These are phyloP conservation scores for Synodontis membranacea DNA, from an alignment of 2,113 vertebrate species.

Conservation along the genomic window DNA sequence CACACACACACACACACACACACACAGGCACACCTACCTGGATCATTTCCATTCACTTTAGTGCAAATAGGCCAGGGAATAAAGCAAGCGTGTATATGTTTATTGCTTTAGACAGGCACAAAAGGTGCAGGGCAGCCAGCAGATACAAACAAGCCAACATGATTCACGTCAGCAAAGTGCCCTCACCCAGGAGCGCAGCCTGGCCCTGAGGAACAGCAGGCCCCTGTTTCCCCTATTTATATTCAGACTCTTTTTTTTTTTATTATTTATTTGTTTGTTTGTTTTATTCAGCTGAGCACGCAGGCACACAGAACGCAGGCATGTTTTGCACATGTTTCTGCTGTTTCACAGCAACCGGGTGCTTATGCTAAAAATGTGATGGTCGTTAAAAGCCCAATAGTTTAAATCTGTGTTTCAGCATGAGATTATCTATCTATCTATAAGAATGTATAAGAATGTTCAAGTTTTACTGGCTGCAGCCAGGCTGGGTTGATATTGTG, in stretches of 20 bases:
- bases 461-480: neutral
- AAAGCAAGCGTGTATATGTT: slow-evolving; percentile 68
- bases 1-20: slow-evolving; percentile 31
- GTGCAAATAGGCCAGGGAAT: slow-evolving; percentile 63
- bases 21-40: slow-evolving; percentile 46
- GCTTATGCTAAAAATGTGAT: neutral
- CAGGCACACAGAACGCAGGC: neutral
- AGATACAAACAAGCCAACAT: slow-evolving; percentile 68
- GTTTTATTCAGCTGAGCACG: neutral
- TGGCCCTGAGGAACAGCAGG: slow-evolving; percentile 49
- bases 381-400: neutral
- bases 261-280: neutral
- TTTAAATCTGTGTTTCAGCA: neutral
- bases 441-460: too few relatives aligned
- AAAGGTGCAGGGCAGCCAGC: slow-evolving; percentile 55
- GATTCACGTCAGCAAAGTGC: slow-evolving; percentile 56
- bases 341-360: neutral
- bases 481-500: neutral
- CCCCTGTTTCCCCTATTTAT: slow-evolving; percentile 62
- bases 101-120: slow-evolving; percentile 71
- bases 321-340: neutral
- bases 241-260: slow-evolving; percentile 33
- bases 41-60: slow-evolving; percentile 49
- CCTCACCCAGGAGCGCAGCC: slow-evolving; percentile 54
- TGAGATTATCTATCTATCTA: neutral